A percentile compares a stretch with the other conserved stretches of the same genome.
Conservation (phyloP, 2,113 vertebrate species). For the Leptobrachium ailaonicum region DNA sequence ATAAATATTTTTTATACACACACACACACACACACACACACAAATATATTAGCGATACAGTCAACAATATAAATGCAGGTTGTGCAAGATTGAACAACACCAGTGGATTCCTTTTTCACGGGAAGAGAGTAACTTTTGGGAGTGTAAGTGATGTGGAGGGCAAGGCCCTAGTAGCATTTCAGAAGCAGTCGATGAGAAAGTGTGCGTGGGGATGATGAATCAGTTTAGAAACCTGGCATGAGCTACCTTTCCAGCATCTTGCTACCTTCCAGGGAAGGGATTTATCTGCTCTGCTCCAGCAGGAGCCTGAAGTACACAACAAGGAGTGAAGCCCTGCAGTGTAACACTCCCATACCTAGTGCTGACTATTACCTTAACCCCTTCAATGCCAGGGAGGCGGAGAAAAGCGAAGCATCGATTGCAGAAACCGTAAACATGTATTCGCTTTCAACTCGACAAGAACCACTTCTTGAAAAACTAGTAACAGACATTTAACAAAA, state of each 20-base stretch:
- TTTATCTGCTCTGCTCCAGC: constrained; percentile 34
- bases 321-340: constrained; percentile 34
- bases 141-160: constrained; percentile 19
- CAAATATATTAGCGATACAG: not conserved
- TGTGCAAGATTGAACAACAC: constrained; percentile 30
- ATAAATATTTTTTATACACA: not conserved
- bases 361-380: constrained; percentile 26
- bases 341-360: constrained; percentile 36
- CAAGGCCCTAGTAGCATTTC: constrained; percentile 21
- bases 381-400: not conserved
- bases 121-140: not conserved
- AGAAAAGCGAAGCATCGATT: too few relatives aligned
- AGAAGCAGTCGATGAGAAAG: constrained; percentile 32
- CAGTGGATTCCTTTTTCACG: constrained; percentile 19
- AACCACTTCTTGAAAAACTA: too few relatives aligned
- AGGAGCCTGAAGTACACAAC: constrained; percentile 23
- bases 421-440: too few relatives aligned
- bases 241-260: constrained; percentile 45
- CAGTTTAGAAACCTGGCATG: constrained; percentile 43
- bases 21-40: constrained; percentile 16
- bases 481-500: too few relatives aligned
- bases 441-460: too few relatives aligned
- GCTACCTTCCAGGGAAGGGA: constrained; percentile 39
- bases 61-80: too few relatives aligned
- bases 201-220: constrained; percentile 24